Conservation (phyloP, 2,888 invertebrate species). For the Slavum lentiscoides region DNA sequence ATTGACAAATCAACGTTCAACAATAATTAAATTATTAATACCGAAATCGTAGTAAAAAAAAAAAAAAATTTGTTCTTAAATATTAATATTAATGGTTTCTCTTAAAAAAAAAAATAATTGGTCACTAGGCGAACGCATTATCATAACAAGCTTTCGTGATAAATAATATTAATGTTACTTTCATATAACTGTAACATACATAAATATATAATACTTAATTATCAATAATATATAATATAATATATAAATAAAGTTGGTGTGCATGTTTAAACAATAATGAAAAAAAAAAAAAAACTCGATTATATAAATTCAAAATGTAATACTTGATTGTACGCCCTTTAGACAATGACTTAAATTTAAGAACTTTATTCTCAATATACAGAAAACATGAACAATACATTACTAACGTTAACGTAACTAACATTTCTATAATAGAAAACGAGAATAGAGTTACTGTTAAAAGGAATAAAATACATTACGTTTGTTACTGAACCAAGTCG, state of each 20-base stretch:
- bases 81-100: slow-evolving; percentile 30
- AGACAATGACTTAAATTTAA: slow-evolving; percentile 30
- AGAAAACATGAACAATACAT: slow-evolving; percentile 12
- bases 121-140: not conserved
- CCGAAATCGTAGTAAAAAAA: slow-evolving; percentile 32
- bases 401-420: slow-evolving; percentile 22
- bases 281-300: not conserved
- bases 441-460: slow-evolving; percentile 35
- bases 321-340: slow-evolving; percentile 24
- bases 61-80: slow-evolving; percentile 48
- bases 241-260: not conserved
- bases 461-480: slow-evolving; percentile 29
- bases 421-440: slow-evolving; percentile 36
- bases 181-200: not conserved
- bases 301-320: slow-evolving; percentile 15
- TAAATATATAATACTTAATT: slow-evolving; percentile 27
- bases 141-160: slow-evolving; percentile 8
- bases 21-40: slow-evolving; percentile 50
- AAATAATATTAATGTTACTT: not conserved
- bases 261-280: slow-evolving; percentile 10
- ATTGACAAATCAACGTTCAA: slow-evolving; percentile 41
- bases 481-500: slow-evolving; percentile 29
- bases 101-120: slow-evolving; percentile 17
- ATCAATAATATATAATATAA: not conserved
- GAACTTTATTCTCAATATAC: slow-evolving; percentile 37